Evolutionary conservation across 2,888 invertebrate genomes (phyloP), one percentile per base, ranked within the genome.

Genomic region (Linnaemya tessellans): DNA sequence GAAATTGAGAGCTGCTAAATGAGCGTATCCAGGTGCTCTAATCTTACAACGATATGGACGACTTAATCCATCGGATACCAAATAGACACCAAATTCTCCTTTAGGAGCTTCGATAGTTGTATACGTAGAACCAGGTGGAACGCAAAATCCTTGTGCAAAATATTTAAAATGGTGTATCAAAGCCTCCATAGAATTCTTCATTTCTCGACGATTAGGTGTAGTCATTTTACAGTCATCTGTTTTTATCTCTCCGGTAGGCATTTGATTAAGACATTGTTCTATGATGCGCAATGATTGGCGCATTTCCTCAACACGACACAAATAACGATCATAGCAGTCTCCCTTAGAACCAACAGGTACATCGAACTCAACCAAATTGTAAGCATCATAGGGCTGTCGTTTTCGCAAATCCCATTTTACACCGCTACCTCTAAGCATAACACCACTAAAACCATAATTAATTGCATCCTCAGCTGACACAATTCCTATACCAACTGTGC

Each of bases 91-190:
- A 91, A 98, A 94, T 92, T 98, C 98, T 56, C 95, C 96, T 94
- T 97, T 98, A 0, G 98, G 98, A 78, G 95, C 95, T 92, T 98
- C 98, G 3, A 95, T 94, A 35, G 95, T 94, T 0, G 96, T 96
- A 89, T 97, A 98, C 0, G 97, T 97, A 3, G 94, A 92, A 0
- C 98, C 98, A 20, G 98, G 96, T 0, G 98, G 97, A 25, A 98
- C 97, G 38, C 94, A 93, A 91, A 95, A 96, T 0, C 97, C 98
- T 92, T 96, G 96, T 1, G 96, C 94, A 91, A 95, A 98, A 83
- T 96, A 93, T 91, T 98, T 98, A 92, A 98, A 97, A 90, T 98
- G 97, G 92, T 98, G 97, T 89, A 98, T 98, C 60, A 97, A 92
- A 0, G 96, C 94, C 92, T 98, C 97, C 97, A 97, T 98, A 9